A percentile compares a stretch with the other conserved stretches of the same genome.
phyloP scores from a whole-genome alignment of 1,140 invertebrate genomes.

The Habropoda laboriosa region DNA sequence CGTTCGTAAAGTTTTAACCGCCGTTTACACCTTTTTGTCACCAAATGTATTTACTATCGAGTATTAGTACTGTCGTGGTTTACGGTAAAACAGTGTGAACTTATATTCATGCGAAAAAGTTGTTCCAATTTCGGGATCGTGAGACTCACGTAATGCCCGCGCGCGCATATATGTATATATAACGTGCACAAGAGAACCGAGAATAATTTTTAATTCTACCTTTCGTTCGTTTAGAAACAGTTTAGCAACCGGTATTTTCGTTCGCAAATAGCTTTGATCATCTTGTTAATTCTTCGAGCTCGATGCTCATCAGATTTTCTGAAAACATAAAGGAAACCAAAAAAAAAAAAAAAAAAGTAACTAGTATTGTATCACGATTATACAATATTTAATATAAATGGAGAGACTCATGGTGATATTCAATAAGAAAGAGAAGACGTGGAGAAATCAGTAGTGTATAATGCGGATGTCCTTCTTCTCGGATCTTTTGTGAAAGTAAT shows the following conservation, averaged over 20 bases:
- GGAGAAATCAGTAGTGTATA: constrained; percentile 2
- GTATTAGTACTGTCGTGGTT: constrained; percentile 39
- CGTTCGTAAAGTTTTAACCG: constrained; percentile 34
- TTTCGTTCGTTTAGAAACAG: constrained; percentile 36
- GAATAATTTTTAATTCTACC: constrained; percentile 20
- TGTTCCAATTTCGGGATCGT: constrained; percentile 11
- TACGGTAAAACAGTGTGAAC: constrained; percentile 10
- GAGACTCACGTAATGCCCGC: not conserved
- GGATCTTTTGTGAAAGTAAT: constrained; percentile 37
- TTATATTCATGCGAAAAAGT: not conserved
- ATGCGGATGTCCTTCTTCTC: constrained; percentile 47
- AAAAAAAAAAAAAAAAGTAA: constrained; percentile 48
- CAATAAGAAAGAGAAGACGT: not conserved
- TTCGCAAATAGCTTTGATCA: constrained; percentile 5
- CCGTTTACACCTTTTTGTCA: constrained; percentile 49
- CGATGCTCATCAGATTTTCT: constrained; percentile 33
- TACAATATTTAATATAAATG: constrained; percentile 5
- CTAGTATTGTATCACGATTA: constrained; percentile 7
- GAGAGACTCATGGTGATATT: constrained; percentile 33
- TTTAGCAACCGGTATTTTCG: not conserved
- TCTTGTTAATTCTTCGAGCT: constrained; percentile 37
- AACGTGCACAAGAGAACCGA: constrained; percentile 14
- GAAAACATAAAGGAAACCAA: constrained; percentile 46
- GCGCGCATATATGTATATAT: not conserved
- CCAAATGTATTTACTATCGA: constrained; percentile 55